Evolutionary conservation across 2,888 invertebrate species (phyloP).

Genomic region (Ommatoiulus sabulosus): DNA sequence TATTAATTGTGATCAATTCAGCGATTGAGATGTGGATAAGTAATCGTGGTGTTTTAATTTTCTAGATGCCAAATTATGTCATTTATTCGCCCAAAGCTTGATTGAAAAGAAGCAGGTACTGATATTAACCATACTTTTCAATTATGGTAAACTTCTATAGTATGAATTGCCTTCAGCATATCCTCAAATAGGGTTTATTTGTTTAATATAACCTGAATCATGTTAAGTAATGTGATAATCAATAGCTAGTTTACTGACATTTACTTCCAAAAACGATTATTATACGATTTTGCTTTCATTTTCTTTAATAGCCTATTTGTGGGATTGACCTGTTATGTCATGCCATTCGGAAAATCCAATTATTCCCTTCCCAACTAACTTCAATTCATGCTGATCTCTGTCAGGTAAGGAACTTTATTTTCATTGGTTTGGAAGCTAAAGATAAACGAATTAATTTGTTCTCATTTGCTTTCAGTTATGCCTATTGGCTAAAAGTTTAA

Average conservation of each 20-base stretch:
- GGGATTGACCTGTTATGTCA: conserved; percentile 85
- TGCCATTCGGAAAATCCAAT: conserved; percentile 89
- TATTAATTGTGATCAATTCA: not conserved
- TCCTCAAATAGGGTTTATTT: too few species aligned
- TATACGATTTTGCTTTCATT: not conserved
- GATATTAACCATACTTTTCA: conserved; percentile 1
- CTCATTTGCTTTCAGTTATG: conserved; percentile 73
- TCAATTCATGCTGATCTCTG: conserved; percentile 95
- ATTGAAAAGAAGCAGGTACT: conserved; percentile 76
- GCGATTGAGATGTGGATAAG: not conserved
- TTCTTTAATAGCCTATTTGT: conserved; percentile 75
- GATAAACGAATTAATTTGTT: not conserved
- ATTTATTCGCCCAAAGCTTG: conserved; percentile 82
- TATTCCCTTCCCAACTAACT: conserved; percentile 89
- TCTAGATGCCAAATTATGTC: conserved; percentile 90
- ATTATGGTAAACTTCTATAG: too few species aligned
- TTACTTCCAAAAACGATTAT: too few species aligned
- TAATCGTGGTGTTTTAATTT: conserved; percentile 61
- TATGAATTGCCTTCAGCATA: not conserved
- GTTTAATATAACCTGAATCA: too few species aligned
- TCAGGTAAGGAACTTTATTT: conserved; percentile 71
- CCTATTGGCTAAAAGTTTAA: conserved; percentile 89
- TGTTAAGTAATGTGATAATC: too few species aligned
- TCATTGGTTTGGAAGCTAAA: not conserved
- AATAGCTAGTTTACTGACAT: too few species aligned